These are phyloP conservation scores for Sturnira hondurensis DNA, from an alignment of 2,113 vertebrate genomes.

Conservation along the genomic window DNA sequence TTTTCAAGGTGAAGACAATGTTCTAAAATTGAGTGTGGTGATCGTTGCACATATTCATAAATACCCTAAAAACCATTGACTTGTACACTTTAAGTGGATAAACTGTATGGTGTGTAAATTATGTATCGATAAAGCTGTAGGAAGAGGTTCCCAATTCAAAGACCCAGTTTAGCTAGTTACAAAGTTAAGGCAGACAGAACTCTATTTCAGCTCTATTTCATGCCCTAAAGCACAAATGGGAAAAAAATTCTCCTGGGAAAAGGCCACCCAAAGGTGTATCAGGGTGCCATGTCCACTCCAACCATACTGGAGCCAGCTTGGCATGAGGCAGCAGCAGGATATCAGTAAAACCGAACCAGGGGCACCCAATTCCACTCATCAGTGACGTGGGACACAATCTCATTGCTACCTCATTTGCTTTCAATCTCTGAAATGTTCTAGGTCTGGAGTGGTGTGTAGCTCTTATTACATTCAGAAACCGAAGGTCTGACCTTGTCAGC, in stretches of 20 bases:
- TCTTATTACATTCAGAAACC: not conserved
- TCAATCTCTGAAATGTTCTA: not conserved
- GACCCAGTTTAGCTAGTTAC: not conserved
- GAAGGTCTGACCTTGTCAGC: not conserved
- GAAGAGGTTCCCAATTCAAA: not conserved
- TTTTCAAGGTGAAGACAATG: not conserved
- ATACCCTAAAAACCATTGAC: not conserved
- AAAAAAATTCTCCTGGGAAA: not conserved
- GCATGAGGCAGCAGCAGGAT: not conserved
- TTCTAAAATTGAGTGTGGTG: not conserved
- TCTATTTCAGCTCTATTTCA: not conserved
- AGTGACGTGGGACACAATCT: not conserved
- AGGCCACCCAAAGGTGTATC: accelerated
- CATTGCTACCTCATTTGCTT: not conserved
- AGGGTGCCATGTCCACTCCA: not conserved
- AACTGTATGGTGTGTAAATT: not conserved
- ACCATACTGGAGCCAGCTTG: accelerated
- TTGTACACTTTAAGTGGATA: not conserved
- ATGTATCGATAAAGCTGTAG: not conserved
- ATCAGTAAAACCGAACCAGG: not conserved
- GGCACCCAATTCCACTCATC: not conserved
- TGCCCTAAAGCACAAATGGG: not conserved
- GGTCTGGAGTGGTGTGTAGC: not conserved
- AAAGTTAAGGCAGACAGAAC: not conserved
- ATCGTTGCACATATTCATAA: not conserved